These are phyloP conservation scores for Centroberyx gerrardi DNA, from an alignment of 2,797 vertebrate genomes.

Conservation along the genomic window DNA sequence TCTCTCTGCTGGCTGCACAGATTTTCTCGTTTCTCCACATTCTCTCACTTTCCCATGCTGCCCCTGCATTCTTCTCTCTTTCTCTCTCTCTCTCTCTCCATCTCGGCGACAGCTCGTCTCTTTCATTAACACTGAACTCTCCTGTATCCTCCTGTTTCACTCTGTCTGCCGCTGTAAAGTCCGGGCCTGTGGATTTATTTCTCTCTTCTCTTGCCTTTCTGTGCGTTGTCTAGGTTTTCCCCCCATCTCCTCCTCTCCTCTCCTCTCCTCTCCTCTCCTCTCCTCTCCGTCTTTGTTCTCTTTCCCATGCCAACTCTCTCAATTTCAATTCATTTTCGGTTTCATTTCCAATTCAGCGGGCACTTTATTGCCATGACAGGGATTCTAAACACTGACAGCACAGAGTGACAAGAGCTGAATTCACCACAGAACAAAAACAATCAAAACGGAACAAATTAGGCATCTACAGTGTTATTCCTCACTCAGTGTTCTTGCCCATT, in stretches of 20 bases:
- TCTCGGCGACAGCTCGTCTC: constrained; percentile 27
- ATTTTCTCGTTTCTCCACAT: constrained; percentile 13
- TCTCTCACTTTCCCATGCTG: constrained; percentile 22
- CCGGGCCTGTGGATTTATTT: constrained; percentile 11
- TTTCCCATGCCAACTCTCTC: background rate
- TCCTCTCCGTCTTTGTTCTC: background rate
- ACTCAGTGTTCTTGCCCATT: too few relatives aligned
- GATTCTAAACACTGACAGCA: too few relatives aligned
- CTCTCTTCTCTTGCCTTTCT: background rate
- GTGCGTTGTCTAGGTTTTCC: background rate
- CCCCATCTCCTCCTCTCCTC: constrained; percentile 2
- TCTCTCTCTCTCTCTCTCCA: background rate
- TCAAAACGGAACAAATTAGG: too few relatives aligned
- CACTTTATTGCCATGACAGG: too few relatives aligned
- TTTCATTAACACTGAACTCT: constrained; percentile 21
- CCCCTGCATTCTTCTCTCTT: background rate
- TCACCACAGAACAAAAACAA: too few relatives aligned
- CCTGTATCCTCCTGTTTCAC: constrained; percentile 15
- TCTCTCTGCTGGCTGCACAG: constrained; percentile 40
- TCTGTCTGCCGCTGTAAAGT: constrained; percentile 10
- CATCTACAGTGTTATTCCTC: too few relatives aligned
- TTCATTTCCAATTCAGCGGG: background rate
- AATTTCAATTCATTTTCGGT: background rate
- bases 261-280: background rate
- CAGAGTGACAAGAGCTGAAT: too few relatives aligned